phyloP scores from a whole-genome alignment of 2,113 vertebrate genomes.

The Hemichromis elongatus region DNA sequence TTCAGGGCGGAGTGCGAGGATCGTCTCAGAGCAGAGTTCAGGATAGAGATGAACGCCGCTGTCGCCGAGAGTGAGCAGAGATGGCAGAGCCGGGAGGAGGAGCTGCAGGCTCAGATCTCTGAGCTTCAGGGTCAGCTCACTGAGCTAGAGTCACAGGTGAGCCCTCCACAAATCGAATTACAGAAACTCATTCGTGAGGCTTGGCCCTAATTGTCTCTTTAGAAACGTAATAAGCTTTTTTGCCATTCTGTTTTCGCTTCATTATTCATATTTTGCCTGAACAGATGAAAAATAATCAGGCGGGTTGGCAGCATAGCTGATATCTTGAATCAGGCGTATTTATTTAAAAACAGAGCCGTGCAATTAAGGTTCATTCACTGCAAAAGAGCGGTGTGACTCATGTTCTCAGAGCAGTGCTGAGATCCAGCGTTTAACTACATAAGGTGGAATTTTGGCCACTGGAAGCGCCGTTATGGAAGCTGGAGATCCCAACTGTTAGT shows the following conservation, averaged over 20 bases:
- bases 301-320: neutral
- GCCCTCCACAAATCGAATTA: neutral
- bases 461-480: neutral
- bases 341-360: neutral
- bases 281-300: neutral
- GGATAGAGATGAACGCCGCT: constrained; percentile 73
- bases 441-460: neutral
- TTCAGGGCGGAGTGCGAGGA: constrained; percentile 74
- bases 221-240: neutral
- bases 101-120: constrained; percentile 71
- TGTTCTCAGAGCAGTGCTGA: neutral
- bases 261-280: neutral
- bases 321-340: neutral
- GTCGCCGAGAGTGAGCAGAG: constrained; percentile 69
- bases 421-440: neutral
- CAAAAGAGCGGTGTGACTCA: neutral
- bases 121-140: constrained; percentile 55
- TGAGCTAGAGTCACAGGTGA: constrained; percentile 69
- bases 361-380: neutral
- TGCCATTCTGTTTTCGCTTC: neutral
- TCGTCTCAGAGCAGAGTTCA: constrained; percentile 63
- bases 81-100: constrained; percentile 73
- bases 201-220: neutral
- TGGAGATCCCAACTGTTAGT: neutral
- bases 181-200: neutral